These are phyloP conservation scores for Cephus cinctus DNA, from an alignment of 1,140 invertebrate species.

Conservation along the genomic window DNA sequence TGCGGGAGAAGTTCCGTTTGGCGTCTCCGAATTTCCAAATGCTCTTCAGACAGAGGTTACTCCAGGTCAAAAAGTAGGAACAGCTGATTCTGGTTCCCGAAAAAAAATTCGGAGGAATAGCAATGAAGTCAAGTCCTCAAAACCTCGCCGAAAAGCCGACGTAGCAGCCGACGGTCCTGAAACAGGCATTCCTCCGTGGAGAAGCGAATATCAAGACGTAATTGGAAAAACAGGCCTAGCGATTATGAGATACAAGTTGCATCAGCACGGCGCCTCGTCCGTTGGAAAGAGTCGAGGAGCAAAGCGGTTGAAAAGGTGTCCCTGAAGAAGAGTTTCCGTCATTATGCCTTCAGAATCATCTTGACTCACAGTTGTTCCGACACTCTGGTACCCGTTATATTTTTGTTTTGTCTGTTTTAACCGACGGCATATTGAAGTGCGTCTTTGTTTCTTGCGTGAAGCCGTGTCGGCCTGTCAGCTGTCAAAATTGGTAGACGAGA, in stretches of 20 bases:
- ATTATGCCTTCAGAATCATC: constrained; percentile 1
- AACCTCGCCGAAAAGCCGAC: background rate
- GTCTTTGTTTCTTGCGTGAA: too few relatives aligned
- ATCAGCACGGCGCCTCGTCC: constrained; percentile 23
- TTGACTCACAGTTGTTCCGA: constrained; percentile 2
- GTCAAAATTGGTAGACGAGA: too few relatives aligned
- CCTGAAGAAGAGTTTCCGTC: background rate
- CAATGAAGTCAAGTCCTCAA: constrained; percentile 1
- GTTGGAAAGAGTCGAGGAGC: background rate
- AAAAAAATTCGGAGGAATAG: background rate
- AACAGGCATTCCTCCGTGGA: constrained; percentile 27
- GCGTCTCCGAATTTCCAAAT: too few relatives aligned
- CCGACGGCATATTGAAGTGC: too few relatives aligned
- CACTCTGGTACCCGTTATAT: background rate
- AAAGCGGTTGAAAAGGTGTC: background rate
- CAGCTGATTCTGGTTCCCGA: background rate
- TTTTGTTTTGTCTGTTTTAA: too few relatives aligned
- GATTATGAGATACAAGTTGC: constrained; percentile 60
- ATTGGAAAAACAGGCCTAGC: constrained; percentile 58
- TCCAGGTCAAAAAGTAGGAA: too few relatives aligned
- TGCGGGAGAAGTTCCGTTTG: constrained; percentile 55
- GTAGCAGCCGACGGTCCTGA: constrained; percentile 9
- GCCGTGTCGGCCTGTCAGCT: too few relatives aligned
- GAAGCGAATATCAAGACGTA: constrained; percentile 62
- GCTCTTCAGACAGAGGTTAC: too few relatives aligned